These are phyloP conservation scores for Drosophila diplacantha DNA, from an alignment of 2,888 invertebrate genomes.

Conservation along the genomic window DNA sequence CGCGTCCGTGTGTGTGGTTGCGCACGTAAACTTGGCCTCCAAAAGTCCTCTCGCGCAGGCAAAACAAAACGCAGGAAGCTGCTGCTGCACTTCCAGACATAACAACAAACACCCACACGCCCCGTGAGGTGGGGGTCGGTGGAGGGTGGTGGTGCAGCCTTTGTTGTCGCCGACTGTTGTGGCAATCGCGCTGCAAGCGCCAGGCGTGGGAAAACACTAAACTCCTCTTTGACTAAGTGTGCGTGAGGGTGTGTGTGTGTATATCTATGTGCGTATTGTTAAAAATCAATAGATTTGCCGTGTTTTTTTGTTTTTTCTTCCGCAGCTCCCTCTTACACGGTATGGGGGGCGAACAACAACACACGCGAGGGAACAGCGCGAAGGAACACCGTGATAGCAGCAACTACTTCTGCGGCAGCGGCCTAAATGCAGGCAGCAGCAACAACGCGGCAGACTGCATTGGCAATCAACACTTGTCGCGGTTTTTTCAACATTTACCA, in stretches of 20 bases:
- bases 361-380: slow-evolving; percentile 9
- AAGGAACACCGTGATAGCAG: slow-evolving; percentile 20
- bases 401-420: background rate
- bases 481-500: slow-evolving; percentile 19
- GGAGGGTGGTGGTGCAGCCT: slow-evolving; percentile 7
- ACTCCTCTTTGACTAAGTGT: slow-evolving; percentile 8
- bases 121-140: background rate
- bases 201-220: slow-evolving; percentile 21
- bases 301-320: slow-evolving; percentile 39
- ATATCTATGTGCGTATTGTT: slow-evolving; percentile 51
- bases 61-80: slow-evolving; percentile 41
- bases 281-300: slow-evolving; percentile 62
- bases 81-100: slow-evolving; percentile 27
- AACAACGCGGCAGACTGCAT: background rate
- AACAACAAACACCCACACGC: slow-evolving; percentile 23
- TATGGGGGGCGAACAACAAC: slow-evolving; percentile 16
- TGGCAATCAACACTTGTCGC: slow-evolving; percentile 25
- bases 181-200: slow-evolving; percentile 2
- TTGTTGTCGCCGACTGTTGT: slow-evolving; percentile 26
- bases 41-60: slow-evolving; percentile 49
- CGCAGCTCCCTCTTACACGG: slow-evolving; percentile 15
- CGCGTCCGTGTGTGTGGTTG: slow-evolving; percentile 22
- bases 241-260: slow-evolving; percentile 12
- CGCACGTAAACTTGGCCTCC: slow-evolving; percentile 71
- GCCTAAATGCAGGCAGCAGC: background rate